Base-by-base conservation (phyloP, 2,797 vertebrate species). In the Nannoperca obscura region DNA sequence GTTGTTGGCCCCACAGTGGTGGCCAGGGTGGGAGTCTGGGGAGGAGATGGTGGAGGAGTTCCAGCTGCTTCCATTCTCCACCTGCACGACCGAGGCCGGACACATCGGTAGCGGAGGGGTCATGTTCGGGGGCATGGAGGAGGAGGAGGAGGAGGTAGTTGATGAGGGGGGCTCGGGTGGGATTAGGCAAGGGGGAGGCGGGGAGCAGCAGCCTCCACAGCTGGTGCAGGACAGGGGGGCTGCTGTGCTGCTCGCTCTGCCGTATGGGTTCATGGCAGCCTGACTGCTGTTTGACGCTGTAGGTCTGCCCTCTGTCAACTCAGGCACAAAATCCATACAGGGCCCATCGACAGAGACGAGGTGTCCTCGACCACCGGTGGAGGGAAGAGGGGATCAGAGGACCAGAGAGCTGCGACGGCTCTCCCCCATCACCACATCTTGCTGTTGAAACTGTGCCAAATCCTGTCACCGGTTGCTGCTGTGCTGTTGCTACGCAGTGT, bases 51-150 rank as follows among this genome's bases (percentile, higher is more conserved):
- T 90, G 75, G 94, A 94, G 57, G 93, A 94, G 80, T 92, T 93
- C 93, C 95, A 95, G 88, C 94, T 93, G 86, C 94, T 90, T 54
- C 95, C 95, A 6, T 95, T 96, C 84, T 96, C 95, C 55, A 93
- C 90, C 80, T 89, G 91, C 79, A 88, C 64, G 0, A 84, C 50
- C 0, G 91, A 86, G 38, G 88, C 90, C 1, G 90, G 75, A 69
- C 86, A 79, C 90, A 94, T 88, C 0, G 81, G 89, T 0, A 93
- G 92, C 0, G 91, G 91, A 38, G 92, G 92, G 76, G 91, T 93
- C 81, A 93, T 90, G 57, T 88, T 89, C 0, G 81, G 89, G 19
- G 92, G 85, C 54, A 90, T 80, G 74, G 90, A 91, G 40, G 89
- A 91, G 52, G 87, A 83, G 19, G 85, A 89, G 19, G 85, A 89